Base-by-base conservation (phyloP, 2,888 invertebrate species). In the Ochropleura plecta region DNA sequence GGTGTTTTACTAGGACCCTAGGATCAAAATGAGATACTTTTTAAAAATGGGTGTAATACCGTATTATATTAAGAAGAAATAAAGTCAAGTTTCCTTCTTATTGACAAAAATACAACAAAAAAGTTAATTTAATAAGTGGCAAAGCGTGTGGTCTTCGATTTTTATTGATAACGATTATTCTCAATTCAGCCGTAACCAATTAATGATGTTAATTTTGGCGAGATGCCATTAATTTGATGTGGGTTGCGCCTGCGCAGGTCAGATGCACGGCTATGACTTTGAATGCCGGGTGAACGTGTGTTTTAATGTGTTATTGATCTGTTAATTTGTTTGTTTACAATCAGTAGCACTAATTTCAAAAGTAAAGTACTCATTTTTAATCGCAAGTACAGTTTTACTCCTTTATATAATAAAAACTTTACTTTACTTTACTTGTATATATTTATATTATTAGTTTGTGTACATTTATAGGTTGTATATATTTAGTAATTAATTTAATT, bases 171-270 rank as follows among this genome's bases (percentile, higher is more conserved):
- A 74, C 63, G 76, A 74, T 82, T 82, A 81, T 84, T 73, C 49
- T 83, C 84, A 30, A 55, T 46, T 65, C 67, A 68, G 46, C 72
- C 75, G 76, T 76, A 73, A 76, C 74, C 76, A 85, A 85, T 83
- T 83, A 86, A 85, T 85, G 81, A 76, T 68, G 83, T 82, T 81
- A 79, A 82, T 85, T 84, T 85, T 76, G 68, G 86, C 84, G 71
- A 76, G 71, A 60, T 81, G 72, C 83, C 83, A 85, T 77, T 77
- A 72, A 65, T 44, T 70, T 79, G 84, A 78, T 70, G 78, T 78
- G 76, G 81, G 81, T 81, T 57, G 82, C 73, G 73, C 73, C 42
- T 68, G 73, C 72, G 63, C 76, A 20, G 55, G 55, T 67, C 69
- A 51, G 49, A 46, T 57, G 77, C 59, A 72, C 68, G 60, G 51